A percentile compares a stretch with the other conserved stretches of the same genome.
These are phyloP conservation scores for Berghia stephanieae DNA, from an alignment of 1,140 invertebrate genomes.

Conservation along the genomic window DNA sequence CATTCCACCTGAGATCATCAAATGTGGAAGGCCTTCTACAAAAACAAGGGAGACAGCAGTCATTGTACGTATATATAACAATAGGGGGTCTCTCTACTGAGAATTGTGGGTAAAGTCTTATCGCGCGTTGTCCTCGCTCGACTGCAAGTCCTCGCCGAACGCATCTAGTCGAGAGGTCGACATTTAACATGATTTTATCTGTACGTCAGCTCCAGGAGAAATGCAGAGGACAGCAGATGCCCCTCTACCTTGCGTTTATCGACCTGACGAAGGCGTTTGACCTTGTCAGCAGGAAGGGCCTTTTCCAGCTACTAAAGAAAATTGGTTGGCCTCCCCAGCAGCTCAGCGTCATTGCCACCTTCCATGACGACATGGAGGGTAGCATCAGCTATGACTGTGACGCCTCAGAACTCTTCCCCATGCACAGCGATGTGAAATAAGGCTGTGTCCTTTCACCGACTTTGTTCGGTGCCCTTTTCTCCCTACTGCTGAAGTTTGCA, in stretches of 20 bases:
- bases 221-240: slow-evolving; percentile 39
- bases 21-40: neutral
- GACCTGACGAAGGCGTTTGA: slow-evolving; percentile 45
- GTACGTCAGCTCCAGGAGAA: slow-evolving; percentile 42
- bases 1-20: slow-evolving; percentile 23
- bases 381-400: slow-evolving; percentile 16
- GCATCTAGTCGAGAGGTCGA: slow-evolving; percentile 31
- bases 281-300: slow-evolving; percentile 30
- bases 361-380: slow-evolving; percentile 33
- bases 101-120: slow-evolving; percentile 34
- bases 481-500: slow-evolving; percentile 1
- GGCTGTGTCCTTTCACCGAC: slow-evolving; percentile 29
- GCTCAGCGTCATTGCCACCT: slow-evolving; percentile 22
- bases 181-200: slow-evolving; percentile 42
- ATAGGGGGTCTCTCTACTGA: slow-evolving; percentile 35
- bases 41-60: too few species aligned
- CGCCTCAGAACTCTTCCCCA: slow-evolving; percentile 8
- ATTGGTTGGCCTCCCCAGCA: slow-evolving; percentile 38
- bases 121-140: slow-evolving; percentile 36
- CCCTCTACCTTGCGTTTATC: slow-evolving; percentile 39
- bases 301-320: slow-evolving; percentile 28
- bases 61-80: neutral
- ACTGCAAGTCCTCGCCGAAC: slow-evolving; percentile 13
- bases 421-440: slow-evolving; percentile 19
- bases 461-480: slow-evolving; percentile 33